A percentile compares a stretch with the other conserved stretches of the same genome.
phyloP scores from a whole-genome alignment of 2,888 invertebrate species.

The Xestia sexstrigata region DNA sequence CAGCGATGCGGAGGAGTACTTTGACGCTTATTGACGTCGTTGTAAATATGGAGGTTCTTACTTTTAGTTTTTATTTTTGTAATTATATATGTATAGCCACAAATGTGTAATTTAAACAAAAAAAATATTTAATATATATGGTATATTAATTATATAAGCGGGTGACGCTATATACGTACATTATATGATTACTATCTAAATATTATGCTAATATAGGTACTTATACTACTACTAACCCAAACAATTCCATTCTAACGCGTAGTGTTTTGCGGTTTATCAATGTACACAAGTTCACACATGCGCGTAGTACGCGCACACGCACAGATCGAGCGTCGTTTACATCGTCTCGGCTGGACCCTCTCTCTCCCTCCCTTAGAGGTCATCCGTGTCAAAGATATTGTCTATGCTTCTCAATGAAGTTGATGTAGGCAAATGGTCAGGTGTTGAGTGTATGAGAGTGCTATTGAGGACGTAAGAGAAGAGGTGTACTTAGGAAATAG shows the following conservation, averaged over 20 bases:
- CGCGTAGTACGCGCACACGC: slow-evolving; percentile 53
- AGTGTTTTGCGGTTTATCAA: slow-evolving; percentile 76
- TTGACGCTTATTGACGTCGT: too few species aligned
- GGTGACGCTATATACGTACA: slow-evolving; percentile 53
- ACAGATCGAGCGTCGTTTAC: slow-evolving; percentile 41
- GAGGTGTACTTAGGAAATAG: background rate
- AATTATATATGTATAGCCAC: too few species aligned
- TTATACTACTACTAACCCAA: slow-evolving; percentile 64
- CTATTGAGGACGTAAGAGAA: background rate
- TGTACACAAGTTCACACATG: slow-evolving; percentile 66
- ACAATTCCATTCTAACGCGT: slow-evolving; percentile 75
- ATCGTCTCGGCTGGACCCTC: slow-evolving; percentile 72
- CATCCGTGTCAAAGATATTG: slow-evolving; percentile 77
- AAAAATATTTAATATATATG: too few species aligned
- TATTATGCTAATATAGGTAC: slow-evolving; percentile 61
- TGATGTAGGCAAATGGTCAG: slow-evolving; percentile 48
- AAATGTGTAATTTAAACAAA: too few species aligned
- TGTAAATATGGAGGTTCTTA: too few species aligned
- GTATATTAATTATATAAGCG: slow-evolving; percentile 57
- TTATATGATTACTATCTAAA: slow-evolving; percentile 63
- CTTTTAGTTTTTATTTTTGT: too few species aligned
- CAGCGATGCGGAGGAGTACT: too few species aligned
- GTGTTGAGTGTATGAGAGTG: slow-evolving; percentile 13
- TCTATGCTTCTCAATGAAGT: slow-evolving; percentile 77
- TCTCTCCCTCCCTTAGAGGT: slow-evolving; percentile 79